Conservation (phyloP, 2,888 invertebrate genomes). For the Agonopterix subpropinquella region DNA sequence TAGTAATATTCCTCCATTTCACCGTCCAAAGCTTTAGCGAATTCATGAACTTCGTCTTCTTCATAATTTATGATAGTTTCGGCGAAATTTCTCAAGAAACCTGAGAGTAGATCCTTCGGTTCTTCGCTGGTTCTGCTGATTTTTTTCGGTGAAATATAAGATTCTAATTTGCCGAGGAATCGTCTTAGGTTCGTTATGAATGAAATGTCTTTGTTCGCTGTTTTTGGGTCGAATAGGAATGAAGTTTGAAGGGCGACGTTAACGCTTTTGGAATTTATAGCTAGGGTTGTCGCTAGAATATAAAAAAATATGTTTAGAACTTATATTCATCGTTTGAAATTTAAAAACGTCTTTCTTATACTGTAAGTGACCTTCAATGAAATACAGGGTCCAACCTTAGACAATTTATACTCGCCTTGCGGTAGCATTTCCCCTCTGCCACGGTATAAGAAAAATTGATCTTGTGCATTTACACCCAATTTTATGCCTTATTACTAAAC, state of each 20-base stretch:
- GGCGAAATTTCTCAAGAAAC: neutral
- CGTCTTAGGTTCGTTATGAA: neutral
- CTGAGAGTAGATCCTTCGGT: neutral
- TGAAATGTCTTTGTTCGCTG: neutral
- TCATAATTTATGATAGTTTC: neutral
- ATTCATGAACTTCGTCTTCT: neutral
- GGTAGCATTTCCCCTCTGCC: no score
- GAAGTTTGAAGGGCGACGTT: constrained; percentile 9
- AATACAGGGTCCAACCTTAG: no score
- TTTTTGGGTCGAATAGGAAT: constrained; percentile 7
- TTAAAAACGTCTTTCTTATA: no score
- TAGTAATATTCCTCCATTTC: neutral
- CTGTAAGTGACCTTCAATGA: no score
- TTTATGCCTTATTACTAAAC: no score
- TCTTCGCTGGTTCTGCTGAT: neutral
- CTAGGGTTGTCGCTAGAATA: neutral
- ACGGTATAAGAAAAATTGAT: no score
- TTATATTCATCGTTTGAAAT: no score
- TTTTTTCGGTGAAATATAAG: neutral
- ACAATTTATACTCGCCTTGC: no score
- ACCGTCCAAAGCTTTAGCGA: neutral
- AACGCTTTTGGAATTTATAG: neutral
- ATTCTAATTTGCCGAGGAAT: constrained; percentile 1
- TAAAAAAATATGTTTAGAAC: no score
- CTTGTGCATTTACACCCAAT: no score